Base-by-base conservation (phyloP, 1,140 invertebrate genomes). In the Diploscapter pachys region DNA sequence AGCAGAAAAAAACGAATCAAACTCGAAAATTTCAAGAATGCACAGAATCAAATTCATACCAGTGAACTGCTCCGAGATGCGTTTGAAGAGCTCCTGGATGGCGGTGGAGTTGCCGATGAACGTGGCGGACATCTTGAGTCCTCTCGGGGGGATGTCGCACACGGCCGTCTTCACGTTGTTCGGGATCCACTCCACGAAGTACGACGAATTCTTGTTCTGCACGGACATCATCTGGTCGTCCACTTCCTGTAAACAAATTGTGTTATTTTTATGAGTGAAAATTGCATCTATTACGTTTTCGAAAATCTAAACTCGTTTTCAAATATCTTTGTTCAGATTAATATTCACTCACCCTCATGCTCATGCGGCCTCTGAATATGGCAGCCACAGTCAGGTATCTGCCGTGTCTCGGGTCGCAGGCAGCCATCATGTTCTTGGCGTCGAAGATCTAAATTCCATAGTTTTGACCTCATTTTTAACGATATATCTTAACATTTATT, bases 291-390 rank as follows among this genome's bases (percentile, higher is more conserved):
- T 80, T 90, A 90, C 82, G 88, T 31, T 31, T 89, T 78, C 90
- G 89, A 52, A 90, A 31, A 31, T 31, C 31, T 0, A 31, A 31
- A 1, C 31, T 31, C 31, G 1, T 31, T 31, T 31, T 31, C 31
- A 31, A 31, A 31, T 1, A 31, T 31, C 31, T n/a, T n/a, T 31
- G 31, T 31, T 31, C 31, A 31, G 31, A 31, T 0, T 31, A 31
- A 31, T 1, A 31, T 31, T 31, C 31, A 85, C n/a, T 13, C 95
- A 52, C 31, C 31, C 64, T 78, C 93, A 96, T 96, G 51, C 93
- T 95, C 93, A 96, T 95, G 69, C 93, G 89, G 49, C 89, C 94
- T 65, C 93, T 90, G 90, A 96, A 96, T 81, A 96, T 92, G 68
- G 93, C 92, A 5, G 94, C 94, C 3, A 95, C 92, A 0, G 94